Percentiles rank a stretch among this genome's conserved stretches.
Evolutionary conservation across 2,113 vertebrate species (phyloP).

Genomic region (Pteropus alecto): DNA sequence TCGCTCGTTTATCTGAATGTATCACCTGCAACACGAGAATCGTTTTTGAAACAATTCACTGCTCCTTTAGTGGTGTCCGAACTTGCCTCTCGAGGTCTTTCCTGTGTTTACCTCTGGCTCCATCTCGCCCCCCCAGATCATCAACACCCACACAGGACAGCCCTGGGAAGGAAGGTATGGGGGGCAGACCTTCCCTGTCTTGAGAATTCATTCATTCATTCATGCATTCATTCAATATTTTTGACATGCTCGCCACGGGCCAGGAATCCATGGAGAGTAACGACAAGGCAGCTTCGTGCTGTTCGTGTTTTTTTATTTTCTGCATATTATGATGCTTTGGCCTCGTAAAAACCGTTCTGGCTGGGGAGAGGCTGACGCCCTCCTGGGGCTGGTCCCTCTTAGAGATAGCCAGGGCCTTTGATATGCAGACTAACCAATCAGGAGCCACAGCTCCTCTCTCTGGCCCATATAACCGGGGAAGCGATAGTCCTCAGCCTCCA

Average conservation of each 20-base stretch:
- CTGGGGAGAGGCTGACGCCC: neutral
- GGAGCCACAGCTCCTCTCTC: neutral
- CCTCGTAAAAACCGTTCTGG: neutral
- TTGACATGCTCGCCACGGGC: neutral
- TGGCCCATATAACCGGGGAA: neutral
- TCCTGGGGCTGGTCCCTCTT: neutral
- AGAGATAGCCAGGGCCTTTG: neutral
- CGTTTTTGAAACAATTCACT: neutral
- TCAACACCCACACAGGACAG: neutral
- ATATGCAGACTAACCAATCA: neutral
- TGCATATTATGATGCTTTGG: neutral
- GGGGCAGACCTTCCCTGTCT: neutral
- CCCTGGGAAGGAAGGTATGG: neutral
- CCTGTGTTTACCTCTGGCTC: neutral
- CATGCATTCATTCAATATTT: neutral
- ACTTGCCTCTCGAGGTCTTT: neutral
- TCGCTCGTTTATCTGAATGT: neutral
- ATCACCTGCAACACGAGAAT: neutral
- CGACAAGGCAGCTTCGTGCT: neutral
- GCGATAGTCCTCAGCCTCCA: neutral
- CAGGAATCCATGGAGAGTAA: neutral
- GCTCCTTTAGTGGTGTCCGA: neutral
- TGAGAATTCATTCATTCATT: neutral
- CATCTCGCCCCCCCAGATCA: neutral
- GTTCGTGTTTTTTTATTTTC: neutral